Evolutionary conservation across 92 coral and sea anemone species (phyloP).

Genomic region (Phenganax marumi): DNA sequence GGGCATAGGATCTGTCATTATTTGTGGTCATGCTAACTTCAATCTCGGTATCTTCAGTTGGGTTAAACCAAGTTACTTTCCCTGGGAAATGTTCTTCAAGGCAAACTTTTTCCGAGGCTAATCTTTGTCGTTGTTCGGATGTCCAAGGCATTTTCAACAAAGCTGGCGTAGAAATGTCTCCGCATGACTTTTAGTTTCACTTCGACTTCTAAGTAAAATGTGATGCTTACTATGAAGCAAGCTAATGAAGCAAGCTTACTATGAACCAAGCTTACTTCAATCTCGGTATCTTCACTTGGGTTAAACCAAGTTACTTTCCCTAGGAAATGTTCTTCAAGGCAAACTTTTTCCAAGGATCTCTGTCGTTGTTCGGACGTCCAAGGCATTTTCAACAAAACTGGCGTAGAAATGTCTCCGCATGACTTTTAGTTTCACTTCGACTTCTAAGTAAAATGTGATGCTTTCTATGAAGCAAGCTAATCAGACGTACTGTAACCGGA

Average conservation of each 20-base stretch:
- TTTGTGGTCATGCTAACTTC: constrained; percentile 64
- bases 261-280: too few species aligned
- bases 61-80: constrained; percentile 69
- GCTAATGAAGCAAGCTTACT: too few species aligned
- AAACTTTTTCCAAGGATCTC: constrained; percentile 57
- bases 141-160: constrained; percentile 66
- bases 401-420: too few species aligned
- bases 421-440: too few species aligned
- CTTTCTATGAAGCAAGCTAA: too few species aligned
- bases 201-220: too few species aligned
- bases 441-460: too few species aligned
- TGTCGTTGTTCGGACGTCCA: constrained; percentile 61
- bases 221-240: too few species aligned
- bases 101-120: constrained; percentile 57
- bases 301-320: constrained; percentile 66
- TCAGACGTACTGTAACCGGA: too few species aligned
- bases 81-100: constrained; percentile 61
- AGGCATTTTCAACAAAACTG: constrained; percentile 42
- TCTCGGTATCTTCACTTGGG: constrained; percentile 62
- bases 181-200: too few species aligned
- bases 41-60: constrained; percentile 63
- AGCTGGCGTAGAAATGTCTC: too few species aligned
- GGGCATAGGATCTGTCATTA: constrained; percentile 57
- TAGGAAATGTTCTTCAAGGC: constrained; percentile 61
- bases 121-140: constrained; percentile 48